Percentiles rank a stretch among this genome's conserved stretches.
phyloP scores from a whole-genome alignment of 2,113 vertebrate species.

The Fukomys damarensis region DNA sequence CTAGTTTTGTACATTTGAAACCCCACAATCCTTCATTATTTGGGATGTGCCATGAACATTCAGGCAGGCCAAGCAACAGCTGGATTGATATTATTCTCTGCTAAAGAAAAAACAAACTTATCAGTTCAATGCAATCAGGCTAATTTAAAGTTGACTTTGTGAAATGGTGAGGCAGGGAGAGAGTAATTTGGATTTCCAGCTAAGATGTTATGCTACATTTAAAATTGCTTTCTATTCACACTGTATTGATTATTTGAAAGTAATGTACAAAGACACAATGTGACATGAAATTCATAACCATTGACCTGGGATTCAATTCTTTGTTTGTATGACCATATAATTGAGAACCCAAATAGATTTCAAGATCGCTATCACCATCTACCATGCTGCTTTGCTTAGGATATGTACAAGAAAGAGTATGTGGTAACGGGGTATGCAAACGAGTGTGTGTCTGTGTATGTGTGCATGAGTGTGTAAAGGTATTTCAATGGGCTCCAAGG shows the following conservation, averaged over 20 bases:
- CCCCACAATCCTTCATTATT: neutral
- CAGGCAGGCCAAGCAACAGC: neutral
- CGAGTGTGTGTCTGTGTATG: neutral
- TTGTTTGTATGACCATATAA: neutral
- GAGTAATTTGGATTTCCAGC: conserved; percentile 50
- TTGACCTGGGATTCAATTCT: conserved; percentile 19
- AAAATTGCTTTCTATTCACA: conserved; percentile 65
- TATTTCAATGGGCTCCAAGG: neutral
- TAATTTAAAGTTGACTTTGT: conserved; percentile 71
- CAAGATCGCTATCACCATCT: neutral
- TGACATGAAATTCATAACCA: conserved; percentile 64
- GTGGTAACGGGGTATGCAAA: neutral
- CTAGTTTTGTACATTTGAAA: neutral
- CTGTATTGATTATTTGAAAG: conserved; percentile 60
- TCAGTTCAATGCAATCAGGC: conserved; percentile 32
- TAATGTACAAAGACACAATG: conserved; percentile 35
- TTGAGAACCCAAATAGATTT: neutral
- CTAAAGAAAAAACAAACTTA: conserved; percentile 58
- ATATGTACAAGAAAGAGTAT: neutral
- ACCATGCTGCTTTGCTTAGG: neutral
- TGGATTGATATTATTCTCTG: conserved; percentile 18
- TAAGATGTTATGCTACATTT: conserved; percentile 41
- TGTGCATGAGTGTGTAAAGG: neutral
- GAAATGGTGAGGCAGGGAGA: neutral
- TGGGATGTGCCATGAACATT: neutral